phyloP scores from a whole-genome alignment of 2,888 invertebrate genomes.

The Tetrapedia diversipes region DNA sequence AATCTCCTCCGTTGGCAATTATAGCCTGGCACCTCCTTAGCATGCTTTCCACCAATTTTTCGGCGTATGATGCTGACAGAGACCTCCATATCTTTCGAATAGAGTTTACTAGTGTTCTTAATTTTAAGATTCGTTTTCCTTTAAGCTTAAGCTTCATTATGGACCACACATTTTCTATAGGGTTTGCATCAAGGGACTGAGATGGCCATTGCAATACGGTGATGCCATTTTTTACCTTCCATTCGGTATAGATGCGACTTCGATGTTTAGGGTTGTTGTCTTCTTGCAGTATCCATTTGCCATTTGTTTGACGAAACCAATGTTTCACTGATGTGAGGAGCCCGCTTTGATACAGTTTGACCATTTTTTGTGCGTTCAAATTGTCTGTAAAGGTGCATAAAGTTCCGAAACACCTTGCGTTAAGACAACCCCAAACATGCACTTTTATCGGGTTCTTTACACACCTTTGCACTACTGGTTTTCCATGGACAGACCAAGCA shows the following conservation, averaged over 20 bases:
- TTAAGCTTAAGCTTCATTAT: constrained; percentile 10
- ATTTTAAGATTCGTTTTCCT: too few relatives aligned
- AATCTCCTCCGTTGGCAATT: not conserved
- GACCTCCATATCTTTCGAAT: too few relatives aligned
- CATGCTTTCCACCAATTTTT: constrained; percentile 10
- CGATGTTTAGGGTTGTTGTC: constrained; percentile 17
- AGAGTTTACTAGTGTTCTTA: too few relatives aligned
- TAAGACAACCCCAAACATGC: constrained; percentile 11
- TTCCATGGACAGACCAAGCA: constrained; percentile 42
- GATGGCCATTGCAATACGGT: not conserved
- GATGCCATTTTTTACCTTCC: not conserved
- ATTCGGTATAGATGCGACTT: constrained; percentile 5
- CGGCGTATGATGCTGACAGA: not conserved
- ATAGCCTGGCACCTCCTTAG: not conserved
- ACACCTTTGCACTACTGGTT: constrained; percentile 32
- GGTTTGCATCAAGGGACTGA: constrained; percentile 7
- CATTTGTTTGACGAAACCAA: not conserved
- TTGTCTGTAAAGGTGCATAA: constrained; percentile 3
- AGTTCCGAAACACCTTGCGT: not conserved
- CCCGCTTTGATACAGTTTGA: not conserved
- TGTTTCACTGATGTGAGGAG: not conserved
- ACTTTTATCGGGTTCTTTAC: constrained; percentile 53
- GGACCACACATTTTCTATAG: constrained; percentile 1
- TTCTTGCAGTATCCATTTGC: constrained; percentile 10
- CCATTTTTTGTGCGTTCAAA: constrained; percentile 5